phyloP scores from a whole-genome alignment of 2,113 vertebrate genomes.

The Ramphastos sulfuratus region DNA sequence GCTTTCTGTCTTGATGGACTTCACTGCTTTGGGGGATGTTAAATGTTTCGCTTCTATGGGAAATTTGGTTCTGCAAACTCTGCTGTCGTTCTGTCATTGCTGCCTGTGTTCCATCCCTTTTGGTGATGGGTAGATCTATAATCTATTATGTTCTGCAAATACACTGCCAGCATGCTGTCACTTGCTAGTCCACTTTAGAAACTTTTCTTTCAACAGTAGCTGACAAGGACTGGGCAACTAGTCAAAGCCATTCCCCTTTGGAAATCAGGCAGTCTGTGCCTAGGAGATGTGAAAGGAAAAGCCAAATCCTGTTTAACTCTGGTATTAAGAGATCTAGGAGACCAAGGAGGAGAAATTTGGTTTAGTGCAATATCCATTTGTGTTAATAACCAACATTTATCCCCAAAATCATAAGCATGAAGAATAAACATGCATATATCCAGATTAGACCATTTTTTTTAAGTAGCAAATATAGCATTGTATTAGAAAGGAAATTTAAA shows the following conservation, averaged over 20 bases:
- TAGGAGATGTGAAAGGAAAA: constrained; percentile 10
- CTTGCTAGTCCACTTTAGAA: constrained; percentile 15
- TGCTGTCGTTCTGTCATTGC: constrained; percentile 13
- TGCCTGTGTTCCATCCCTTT: background rate
- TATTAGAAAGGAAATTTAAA: background rate
- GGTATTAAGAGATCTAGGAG: background rate
- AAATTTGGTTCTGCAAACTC: background rate
- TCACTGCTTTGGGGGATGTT: background rate
- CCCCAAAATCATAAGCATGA: background rate
- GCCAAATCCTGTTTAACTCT: background rate
- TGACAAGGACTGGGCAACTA: constrained; percentile 47
- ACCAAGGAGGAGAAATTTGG: background rate
- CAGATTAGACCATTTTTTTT: background rate
- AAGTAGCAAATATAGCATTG: background rate
- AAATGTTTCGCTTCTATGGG: background rate
- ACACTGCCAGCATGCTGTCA: background rate
- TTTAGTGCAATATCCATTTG: background rate
- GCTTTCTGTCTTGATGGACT: background rate
- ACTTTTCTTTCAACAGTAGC: background rate
- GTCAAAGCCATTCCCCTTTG: background rate
- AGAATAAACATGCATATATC: background rate
- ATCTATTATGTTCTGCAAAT: constrained; percentile 13
- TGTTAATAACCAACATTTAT: background rate
- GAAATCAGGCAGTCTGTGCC: background rate
- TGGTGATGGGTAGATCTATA: constrained; percentile 32